phyloP scores from a whole-genome alignment of 2,113 vertebrate genomes.

The Pica pica region DNA sequence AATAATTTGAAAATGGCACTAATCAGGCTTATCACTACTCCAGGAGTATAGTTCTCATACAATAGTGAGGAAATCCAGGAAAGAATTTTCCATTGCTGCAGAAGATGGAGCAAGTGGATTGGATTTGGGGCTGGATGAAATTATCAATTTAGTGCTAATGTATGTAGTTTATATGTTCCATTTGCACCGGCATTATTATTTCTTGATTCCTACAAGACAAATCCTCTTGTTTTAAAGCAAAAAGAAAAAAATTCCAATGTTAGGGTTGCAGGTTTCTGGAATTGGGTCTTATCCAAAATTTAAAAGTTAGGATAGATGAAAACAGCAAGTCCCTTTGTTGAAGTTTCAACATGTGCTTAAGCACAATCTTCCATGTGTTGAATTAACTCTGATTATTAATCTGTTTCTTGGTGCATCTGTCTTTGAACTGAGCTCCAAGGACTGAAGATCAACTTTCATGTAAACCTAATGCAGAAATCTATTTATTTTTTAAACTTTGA shows the following conservation, averaged over 20 bases:
- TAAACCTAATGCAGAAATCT: not conserved
- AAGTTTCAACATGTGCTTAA: not conserved
- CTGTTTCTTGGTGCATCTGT: not conserved
- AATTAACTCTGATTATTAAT: not conserved
- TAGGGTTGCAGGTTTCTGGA: not conserved
- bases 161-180: not conserved
- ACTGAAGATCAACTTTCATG: not conserved
- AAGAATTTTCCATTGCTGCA: not conserved
- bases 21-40: not conserved
- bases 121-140: not conserved
- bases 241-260: fast-evolving
- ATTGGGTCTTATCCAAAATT: not conserved
- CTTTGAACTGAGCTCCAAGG: not conserved
- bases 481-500: not conserved
- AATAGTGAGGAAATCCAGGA: not conserved
- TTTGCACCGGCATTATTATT: not conserved
- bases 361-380: not conserved
- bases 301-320: not conserved
- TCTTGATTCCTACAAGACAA: not conserved
- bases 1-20: not conserved
- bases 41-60: not conserved
- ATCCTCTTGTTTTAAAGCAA: not conserved
- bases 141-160: not conserved
- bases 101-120: not conserved
- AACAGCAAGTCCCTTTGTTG: not conserved